Conservation (phyloP, 2,113 vertebrate species). For the Actenoides lindsayi region DNA sequence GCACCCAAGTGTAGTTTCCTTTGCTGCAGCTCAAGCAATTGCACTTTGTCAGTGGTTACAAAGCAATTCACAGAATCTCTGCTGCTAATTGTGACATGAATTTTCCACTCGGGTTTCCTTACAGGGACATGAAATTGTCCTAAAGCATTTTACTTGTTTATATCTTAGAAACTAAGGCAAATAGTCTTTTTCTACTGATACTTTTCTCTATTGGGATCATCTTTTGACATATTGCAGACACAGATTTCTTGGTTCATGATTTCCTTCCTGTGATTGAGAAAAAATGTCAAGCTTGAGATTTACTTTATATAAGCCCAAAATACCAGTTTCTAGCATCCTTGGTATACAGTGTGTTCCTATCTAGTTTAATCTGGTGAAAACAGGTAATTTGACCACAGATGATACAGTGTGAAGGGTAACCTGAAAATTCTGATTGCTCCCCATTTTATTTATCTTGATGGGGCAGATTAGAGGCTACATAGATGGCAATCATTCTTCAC, state of each 20-base stretch:
- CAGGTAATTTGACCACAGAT: conserved; percentile 24
- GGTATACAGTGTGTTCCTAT: not conserved
- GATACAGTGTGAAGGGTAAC: conserved; percentile 16
- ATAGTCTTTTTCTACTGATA: not conserved
- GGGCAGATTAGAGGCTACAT: conserved; percentile 33
- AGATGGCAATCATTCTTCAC: conserved; percentile 23
- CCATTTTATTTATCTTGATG: conserved; percentile 30
- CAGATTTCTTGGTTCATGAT: not conserved
- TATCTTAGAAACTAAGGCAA: not conserved
- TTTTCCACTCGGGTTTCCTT: not conserved
- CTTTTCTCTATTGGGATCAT: not conserved
- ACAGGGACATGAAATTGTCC: not conserved
- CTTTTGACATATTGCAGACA: not conserved
- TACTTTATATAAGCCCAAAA: not conserved
- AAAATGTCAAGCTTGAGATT: conserved; percentile 27
- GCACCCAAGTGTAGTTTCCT: not conserved
- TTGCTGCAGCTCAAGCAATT: not conserved
- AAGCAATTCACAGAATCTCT: not conserved
- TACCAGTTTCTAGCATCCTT: not conserved
- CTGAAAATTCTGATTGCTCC: conserved; percentile 23
- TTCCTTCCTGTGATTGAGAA: not conserved
- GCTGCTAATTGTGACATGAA: not conserved
- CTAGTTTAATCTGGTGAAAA: conserved; percentile 36
- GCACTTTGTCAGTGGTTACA: not conserved
- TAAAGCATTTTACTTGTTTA: not conserved